Percentiles rank a stretch among this genome's conserved stretches.
Conservation (phyloP, 2,113 vertebrate species). For the Tenebrosternarchus preto region DNA sequence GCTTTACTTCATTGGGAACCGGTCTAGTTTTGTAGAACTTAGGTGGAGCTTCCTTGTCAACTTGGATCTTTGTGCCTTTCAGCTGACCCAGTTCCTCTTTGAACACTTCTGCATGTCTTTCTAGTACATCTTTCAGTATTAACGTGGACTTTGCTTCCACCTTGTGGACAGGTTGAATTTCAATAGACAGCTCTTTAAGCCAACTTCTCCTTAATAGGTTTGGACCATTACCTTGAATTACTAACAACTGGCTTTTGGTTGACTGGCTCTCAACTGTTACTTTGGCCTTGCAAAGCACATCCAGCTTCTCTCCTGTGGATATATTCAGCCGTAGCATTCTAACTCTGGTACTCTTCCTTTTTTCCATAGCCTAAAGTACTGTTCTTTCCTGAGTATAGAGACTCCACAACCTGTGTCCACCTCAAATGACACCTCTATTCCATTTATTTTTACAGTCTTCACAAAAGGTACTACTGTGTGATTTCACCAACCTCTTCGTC, state of each 20-base stretch:
- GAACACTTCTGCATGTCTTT: slow-evolving; percentile 9
- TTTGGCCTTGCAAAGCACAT: too few relatives aligned
- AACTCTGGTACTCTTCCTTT: not conserved
- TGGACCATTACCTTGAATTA: slow-evolving; percentile 13
- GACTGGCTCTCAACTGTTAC: not conserved
- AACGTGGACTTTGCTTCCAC: too few relatives aligned
- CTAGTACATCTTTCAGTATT: not conserved
- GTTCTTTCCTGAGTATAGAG: slow-evolving; percentile 22
- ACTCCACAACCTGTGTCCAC: slow-evolving; percentile 31
- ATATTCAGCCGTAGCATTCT: too few relatives aligned
- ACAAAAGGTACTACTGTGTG: slow-evolving; percentile 15
- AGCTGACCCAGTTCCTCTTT: slow-evolving; percentile 23
- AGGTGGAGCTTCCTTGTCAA: not conserved
- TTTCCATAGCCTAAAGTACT: slow-evolving; percentile 18
- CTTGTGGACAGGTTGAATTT: not conserved
- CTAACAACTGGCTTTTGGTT: not conserved
- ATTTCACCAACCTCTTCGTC: too few relatives aligned
- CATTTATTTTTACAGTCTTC: not conserved
- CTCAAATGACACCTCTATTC: too few relatives aligned
- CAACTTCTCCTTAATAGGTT: slow-evolving; percentile 12
- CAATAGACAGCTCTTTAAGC: not conserved
- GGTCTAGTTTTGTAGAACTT: slow-evolving; percentile 7
- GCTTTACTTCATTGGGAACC: not conserved
- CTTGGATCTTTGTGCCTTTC: slow-evolving; percentile 14
- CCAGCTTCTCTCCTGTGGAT: too few relatives aligned